Conservation (phyloP, 2,888 invertebrate species). For the Teinopalpus imperialis region DNA sequence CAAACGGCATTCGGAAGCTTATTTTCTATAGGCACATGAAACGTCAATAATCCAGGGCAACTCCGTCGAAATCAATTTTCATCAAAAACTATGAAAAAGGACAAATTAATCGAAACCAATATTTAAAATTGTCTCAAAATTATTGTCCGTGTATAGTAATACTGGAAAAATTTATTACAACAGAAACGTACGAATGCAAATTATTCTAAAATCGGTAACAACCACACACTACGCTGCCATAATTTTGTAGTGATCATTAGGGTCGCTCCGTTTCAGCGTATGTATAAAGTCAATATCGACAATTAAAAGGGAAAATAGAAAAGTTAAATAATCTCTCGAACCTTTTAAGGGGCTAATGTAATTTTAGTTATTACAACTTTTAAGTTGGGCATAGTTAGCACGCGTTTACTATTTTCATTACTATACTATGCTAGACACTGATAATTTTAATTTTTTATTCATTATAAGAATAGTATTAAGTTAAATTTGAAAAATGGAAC, state of each 20-base stretch:
- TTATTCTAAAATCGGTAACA: constrained; percentile 19
- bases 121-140: not conserved
- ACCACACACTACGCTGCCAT: constrained; percentile 19
- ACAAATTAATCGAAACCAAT: not conserved
- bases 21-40: constrained; percentile 54
- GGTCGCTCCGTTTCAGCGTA: not conserved
- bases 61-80: constrained; percentile 38
- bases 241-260: constrained; percentile 21
- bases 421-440: no score
- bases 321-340: no score
- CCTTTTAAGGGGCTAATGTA: no score
- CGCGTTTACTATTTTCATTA: no score
- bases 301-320: no score
- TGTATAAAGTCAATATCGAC: no score
- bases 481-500: no score
- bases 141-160: not conserved
- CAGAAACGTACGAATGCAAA: constrained; percentile 9
- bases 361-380: no score
- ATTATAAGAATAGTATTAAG: no score
- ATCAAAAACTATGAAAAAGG: constrained; percentile 2
- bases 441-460: no score
- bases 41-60: constrained; percentile 73
- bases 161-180: constrained; percentile 13
- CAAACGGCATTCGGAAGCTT: constrained; percentile 62
- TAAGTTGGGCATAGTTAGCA: no score